Base-by-base conservation (phyloP, 2,888 invertebrate genomes). In the Phalera bucephala region DNA sequence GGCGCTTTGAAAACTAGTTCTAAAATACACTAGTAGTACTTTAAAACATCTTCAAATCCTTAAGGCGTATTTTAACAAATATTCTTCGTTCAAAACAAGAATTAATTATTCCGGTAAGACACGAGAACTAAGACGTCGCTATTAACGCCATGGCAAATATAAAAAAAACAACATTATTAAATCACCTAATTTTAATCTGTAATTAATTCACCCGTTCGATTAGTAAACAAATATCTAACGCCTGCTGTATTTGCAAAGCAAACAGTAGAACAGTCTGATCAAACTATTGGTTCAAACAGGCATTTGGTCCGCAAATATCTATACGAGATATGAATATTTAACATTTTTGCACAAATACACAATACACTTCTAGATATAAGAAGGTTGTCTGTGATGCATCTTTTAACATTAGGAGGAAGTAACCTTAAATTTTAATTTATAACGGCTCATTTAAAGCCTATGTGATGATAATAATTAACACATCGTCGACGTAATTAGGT, bases 161-260 rank as follows among this genome's bases (percentile, higher is more conserved):
- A 17, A 9, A 1, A 19, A 19, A 4, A 5, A n/a, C n/a, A 2
- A 19, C 11, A 17, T 17, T 11, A 29, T 17, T 28, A 28, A 15
- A 12, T 28, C 28, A 15, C 15, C n/a, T 28, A 17, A 15, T 17
- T 10, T 7, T 29, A 19, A 19, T 11, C 11, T 11, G 10, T 19
- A 29, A 19, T 29, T 19, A 11, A 29, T 29, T 29, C 19, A 19
- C 2, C 17, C 5, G 28, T 9, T n/a, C 2, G 28, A 17, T 17
- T 28, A 2, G 1, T 13, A 9, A 28, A 17, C 10, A 9, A 10
- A 15, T 10, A 1, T 17, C n/a, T 12, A 27, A 27, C 41, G 52
- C 49, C 52, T 48, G 14, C n/a, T 0, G 6, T 7, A 11, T 17
- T 6, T 23, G 1, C 1, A 1, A n/a, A 31, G 33, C 51, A 40